These are phyloP conservation scores for Galerucella nymphaeae DNA, from an alignment of 2,888 invertebrate species.

Conservation along the genomic window DNA sequence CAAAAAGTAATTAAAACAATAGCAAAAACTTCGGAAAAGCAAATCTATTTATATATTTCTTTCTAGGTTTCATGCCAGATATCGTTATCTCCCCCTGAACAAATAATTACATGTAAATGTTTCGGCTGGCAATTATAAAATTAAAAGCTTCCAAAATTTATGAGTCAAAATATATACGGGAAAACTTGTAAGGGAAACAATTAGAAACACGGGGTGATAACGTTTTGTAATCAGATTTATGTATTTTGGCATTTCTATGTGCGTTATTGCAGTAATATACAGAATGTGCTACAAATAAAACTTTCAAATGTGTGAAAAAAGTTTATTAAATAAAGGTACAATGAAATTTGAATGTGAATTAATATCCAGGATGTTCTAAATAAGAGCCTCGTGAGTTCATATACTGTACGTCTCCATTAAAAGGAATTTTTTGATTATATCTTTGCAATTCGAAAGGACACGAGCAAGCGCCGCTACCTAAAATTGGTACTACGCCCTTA, in stretches of 20 bases:
- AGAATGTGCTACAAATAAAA: no score
- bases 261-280: no score
- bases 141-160: conserved; percentile 59
- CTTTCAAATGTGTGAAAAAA: no score
- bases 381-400: no score
- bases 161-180: conserved; percentile 44
- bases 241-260: no score
- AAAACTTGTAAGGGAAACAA: conserved; percentile 23
- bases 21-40: not conserved
- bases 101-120: conserved; percentile 44
- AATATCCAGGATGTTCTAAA: no score
- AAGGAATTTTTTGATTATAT: no score
- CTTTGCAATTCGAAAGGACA: not conserved
- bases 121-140: conserved; percentile 57
- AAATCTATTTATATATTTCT: conserved; percentile 15
- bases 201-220: conserved; percentile 14
- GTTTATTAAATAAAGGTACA: no score
- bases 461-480: not conserved
- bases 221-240: conserved; percentile 12
- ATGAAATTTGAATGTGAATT: no score
- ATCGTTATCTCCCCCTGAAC: conserved; percentile 36
- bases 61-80: conserved; percentile 18
- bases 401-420: no score
- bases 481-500: not conserved
- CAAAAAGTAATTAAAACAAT: no score